Percentiles rank a stretch among this genome's conserved stretches.
These are phyloP conservation scores for Tautogolabrus adspersus DNA, from an alignment of 2,113 vertebrate species.

Conservation along the genomic window DNA sequence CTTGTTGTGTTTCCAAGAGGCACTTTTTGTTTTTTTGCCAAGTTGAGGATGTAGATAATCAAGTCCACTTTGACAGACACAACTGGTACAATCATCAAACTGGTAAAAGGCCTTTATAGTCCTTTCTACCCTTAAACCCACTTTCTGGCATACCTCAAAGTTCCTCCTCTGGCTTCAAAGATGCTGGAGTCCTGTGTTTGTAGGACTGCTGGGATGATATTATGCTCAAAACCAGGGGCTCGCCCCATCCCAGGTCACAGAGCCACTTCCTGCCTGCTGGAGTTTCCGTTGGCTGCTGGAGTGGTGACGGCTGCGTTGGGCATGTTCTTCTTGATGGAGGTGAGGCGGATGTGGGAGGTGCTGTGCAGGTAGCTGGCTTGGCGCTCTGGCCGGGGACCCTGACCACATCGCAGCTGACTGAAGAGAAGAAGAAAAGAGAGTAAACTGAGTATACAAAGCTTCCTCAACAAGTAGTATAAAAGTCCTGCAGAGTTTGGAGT, in stretches of 20 bases:
- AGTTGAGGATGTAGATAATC: slow-evolving; percentile 11
- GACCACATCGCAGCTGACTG: slow-evolving; percentile 86
- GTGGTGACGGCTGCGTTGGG: slow-evolving; percentile 70
- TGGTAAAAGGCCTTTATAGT: not conserved
- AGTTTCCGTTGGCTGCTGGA: slow-evolving; percentile 49
- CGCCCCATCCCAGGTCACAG: slow-evolving; percentile 41
- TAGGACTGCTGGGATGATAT: not conserved
- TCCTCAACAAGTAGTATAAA: no score
- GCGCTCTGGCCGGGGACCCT: slow-evolving; percentile 76
- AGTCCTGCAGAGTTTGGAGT: no score
- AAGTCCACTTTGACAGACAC: not conserved
- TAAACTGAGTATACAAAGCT: not conserved
- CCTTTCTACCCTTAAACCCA: not conserved
- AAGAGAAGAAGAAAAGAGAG: not conserved
- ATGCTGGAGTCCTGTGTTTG: not conserved
- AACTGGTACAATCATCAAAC: slow-evolving; percentile 9
- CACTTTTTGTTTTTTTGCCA: slow-evolving; percentile 51
- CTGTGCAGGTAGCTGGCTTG: slow-evolving; percentile 88
- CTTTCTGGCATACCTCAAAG: no score
- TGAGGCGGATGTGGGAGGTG: slow-evolving; percentile 91
- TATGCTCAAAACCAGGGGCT: no score
- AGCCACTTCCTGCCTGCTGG: slow-evolving; percentile 66
- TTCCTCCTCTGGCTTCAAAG: not conserved
- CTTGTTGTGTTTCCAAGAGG: slow-evolving; percentile 31
- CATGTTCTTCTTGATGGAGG: slow-evolving; percentile 90